Conservation (phyloP, 2,113 vertebrate genomes). For the Anarrhichthys ocellatus region DNA sequence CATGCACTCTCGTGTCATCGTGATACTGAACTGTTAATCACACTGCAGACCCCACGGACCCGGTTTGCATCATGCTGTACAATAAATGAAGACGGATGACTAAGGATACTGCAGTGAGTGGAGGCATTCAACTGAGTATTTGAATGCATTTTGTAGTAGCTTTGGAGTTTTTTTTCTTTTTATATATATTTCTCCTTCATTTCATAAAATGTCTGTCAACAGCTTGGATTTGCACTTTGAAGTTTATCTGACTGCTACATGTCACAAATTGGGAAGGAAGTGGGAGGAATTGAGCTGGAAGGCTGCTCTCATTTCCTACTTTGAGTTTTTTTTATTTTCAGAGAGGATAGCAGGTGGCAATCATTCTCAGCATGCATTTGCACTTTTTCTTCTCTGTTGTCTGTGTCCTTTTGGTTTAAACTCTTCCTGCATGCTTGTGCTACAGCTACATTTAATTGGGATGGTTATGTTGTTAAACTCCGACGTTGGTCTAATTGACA, state of each 20-base stretch:
- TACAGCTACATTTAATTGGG: slow-evolving; percentile 17
- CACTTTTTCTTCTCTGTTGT: slow-evolving; percentile 70
- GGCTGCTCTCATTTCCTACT: slow-evolving; percentile 42
- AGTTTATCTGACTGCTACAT: slow-evolving; percentile 62
- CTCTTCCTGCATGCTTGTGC: slow-evolving; percentile 71
- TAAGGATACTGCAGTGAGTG: slow-evolving; percentile 24
- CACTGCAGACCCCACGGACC: slow-evolving; percentile 31
- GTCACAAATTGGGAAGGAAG: slow-evolving; percentile 47
- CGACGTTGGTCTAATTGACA: slow-evolving; percentile 15
- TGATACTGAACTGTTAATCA: slow-evolving; percentile 27
- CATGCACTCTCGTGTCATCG: not conserved
- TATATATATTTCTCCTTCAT: slow-evolving; percentile 32
- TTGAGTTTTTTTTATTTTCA: not conserved
- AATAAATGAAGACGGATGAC: not conserved
- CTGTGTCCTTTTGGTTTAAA: slow-evolving; percentile 67
- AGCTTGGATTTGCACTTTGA: slow-evolving; percentile 74
- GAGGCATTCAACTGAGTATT: slow-evolving; percentile 39
- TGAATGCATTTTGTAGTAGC: slow-evolving; percentile 47
- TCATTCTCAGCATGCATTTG: slow-evolving; percentile 73
- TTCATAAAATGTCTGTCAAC: slow-evolving; percentile 44
- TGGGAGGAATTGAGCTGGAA: slow-evolving; percentile 20
- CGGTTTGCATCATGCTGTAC: slow-evolving; percentile 38
- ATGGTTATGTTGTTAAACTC: slow-evolving; percentile 44
- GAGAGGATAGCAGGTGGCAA: slow-evolving; percentile 61
- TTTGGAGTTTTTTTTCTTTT: slow-evolving; percentile 38